These are phyloP conservation scores for Balaenoptera acutorostrata DNA, from an alignment of 2,113 vertebrate species.

Conservation along the genomic window DNA sequence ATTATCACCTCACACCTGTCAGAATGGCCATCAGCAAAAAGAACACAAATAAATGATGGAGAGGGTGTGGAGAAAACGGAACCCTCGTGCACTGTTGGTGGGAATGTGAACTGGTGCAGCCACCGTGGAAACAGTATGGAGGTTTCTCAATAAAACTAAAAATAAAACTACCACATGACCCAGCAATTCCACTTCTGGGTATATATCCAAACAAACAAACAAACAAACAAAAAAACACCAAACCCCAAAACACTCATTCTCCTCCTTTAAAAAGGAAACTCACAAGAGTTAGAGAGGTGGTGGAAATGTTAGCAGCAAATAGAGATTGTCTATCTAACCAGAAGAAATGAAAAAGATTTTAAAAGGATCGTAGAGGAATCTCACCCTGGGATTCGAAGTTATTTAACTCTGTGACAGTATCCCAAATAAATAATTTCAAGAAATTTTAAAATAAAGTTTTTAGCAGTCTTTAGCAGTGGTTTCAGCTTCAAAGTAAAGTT, in stretches of 20 bases:
- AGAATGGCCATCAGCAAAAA: background rate
- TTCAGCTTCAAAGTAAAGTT: conserved; percentile 59
- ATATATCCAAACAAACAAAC: background rate
- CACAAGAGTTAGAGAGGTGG: background rate
- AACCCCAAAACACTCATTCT: background rate
- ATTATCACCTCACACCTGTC: background rate
- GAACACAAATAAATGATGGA: background rate
- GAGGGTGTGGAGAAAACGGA: background rate
- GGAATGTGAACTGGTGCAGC: background rate
- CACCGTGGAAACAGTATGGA: background rate
- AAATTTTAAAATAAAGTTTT: background rate
- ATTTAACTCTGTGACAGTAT: background rate
- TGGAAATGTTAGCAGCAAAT: background rate
- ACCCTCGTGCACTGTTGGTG: background rate
- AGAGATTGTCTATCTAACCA: background rate
- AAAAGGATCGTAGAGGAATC: background rate
- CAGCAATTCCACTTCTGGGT: background rate
- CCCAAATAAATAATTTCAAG: background rate
- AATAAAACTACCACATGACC: background rate
- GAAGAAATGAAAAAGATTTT: background rate
- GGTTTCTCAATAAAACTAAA: background rate
- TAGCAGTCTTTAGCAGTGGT: conserved; percentile 42
- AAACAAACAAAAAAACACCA: background rate
- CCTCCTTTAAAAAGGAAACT: background rate
- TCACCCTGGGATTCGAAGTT: background rate